These are phyloP conservation scores for Drosophila buzzatii DNA, from an alignment of 2,888 invertebrate species.

Conservation along the genomic window DNA sequence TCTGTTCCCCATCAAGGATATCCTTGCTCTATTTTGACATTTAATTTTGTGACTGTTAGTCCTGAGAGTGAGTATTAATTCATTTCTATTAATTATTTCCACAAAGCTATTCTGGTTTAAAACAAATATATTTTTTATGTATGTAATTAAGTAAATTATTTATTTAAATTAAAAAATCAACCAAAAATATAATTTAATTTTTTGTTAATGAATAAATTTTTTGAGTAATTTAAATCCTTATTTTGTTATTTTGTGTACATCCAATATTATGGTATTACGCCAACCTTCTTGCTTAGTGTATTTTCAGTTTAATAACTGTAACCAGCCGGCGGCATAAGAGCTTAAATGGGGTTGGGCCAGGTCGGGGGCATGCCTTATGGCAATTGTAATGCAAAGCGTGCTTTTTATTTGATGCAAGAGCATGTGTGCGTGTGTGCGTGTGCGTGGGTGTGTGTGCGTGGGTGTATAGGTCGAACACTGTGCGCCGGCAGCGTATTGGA, in stretches of 20 bases:
- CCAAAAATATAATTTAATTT: neutral
- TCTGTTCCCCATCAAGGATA: too few relatives aligned
- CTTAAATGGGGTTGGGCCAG: slow-evolving; percentile 34
- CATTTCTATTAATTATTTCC: too few relatives aligned
- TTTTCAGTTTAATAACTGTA: slow-evolving; percentile 71
- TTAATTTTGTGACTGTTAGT: too few relatives aligned
- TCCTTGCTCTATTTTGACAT: too few relatives aligned
- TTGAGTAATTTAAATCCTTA: neutral
- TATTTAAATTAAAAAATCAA: too few relatives aligned
- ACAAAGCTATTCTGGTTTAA: too few relatives aligned
- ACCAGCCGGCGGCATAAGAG: slow-evolving; percentile 59
- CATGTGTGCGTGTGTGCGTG: slow-evolving; percentile 12
- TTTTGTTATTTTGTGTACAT: neutral
- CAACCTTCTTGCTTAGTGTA: slow-evolving; percentile 52
- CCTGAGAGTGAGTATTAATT: too few relatives aligned
- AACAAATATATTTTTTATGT: too few relatives aligned
- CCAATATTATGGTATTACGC: neutral
- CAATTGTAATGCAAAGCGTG: slow-evolving; percentile 74
- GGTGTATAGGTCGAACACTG: slow-evolving; percentile 30
- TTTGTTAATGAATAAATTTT: neutral
- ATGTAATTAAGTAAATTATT: too few relatives aligned
- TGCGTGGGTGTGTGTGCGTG: slow-evolving; percentile 12
- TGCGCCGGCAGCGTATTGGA: slow-evolving; percentile 52
- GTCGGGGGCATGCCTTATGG: slow-evolving; percentile 39
- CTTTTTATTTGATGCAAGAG: slow-evolving; percentile 9